Percentiles rank a stretch among this genome's conserved stretches.
These are phyloP conservation scores for Sebastes wilsoni DNA, from an alignment of 2,797 vertebrate genomes.

Conservation along the genomic window DNA sequence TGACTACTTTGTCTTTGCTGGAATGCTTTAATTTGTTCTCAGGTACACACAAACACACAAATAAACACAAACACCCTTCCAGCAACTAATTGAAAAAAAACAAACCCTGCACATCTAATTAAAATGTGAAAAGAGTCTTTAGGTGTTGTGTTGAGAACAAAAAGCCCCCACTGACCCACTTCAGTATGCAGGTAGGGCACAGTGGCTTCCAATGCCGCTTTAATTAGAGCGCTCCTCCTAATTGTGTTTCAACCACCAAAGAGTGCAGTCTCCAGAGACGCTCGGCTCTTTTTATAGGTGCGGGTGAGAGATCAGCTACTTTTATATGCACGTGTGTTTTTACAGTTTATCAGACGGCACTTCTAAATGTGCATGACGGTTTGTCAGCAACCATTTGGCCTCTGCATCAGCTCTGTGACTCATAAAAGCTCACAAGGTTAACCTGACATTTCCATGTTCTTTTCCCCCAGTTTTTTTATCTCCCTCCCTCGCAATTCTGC, in stretches of 20 bases:
- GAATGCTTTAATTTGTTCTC: neutral
- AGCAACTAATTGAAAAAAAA: conserved; percentile 20
- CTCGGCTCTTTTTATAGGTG: neutral
- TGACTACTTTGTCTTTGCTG: neutral
- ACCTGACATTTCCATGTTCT: neutral
- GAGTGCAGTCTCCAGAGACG: conserved; percentile 4
- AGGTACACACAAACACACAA: neutral
- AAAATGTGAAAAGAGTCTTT: conserved; percentile 30
- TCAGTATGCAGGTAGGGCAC: conserved; percentile 25
- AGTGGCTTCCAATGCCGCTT: conserved; percentile 12
- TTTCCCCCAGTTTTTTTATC: too few species aligned
- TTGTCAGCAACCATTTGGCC: conserved; percentile 15
- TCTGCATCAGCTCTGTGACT: neutral
- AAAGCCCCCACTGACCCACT: conserved; percentile 32
- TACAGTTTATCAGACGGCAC: neutral
- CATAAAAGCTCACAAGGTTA: neutral
- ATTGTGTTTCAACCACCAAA: conserved; percentile 33
- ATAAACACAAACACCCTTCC: neutral
- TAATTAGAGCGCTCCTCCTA: conserved; percentile 33
- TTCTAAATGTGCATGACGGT: neutral
- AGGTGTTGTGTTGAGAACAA: conserved; percentile 18
- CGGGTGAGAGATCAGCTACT: neutral
- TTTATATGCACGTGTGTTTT: neutral
- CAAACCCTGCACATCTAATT: conserved; percentile 22
- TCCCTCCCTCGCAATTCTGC: neutral